Evolutionary conservation across 2,113 vertebrate species (phyloP), one percentile per base, ranked within the genome.

Genomic region (Menura novaehollandiae): DNA sequence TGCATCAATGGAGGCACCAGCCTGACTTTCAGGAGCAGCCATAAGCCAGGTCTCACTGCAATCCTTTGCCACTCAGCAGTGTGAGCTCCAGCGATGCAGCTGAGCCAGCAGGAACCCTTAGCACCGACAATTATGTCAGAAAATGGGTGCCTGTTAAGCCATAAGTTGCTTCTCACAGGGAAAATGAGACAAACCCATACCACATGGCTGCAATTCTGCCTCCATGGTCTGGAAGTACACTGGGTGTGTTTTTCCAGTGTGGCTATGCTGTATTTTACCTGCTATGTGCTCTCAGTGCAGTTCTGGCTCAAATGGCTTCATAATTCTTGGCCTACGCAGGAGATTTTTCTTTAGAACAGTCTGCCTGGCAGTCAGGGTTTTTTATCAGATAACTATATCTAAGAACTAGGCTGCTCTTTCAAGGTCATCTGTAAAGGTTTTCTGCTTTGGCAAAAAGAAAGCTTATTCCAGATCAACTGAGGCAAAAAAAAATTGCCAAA

Each of bases 71-170:
- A 21, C 28, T 80, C 46, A 62, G 87, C 72, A 76, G 51, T 3
- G 30, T 11, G 55, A 74, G 41, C 32, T 67, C 24, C 11, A 49
- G 55, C 66, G n/a, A 19, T 23, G 46, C 1, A 73, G 80, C 91
- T 78, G 93, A 94, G 85, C 69, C 89, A 93, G 87, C 89, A 89
- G 60, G 60, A 96, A 43, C 69, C 73, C 64, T 79, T 8, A 24
- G 13, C 3, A 51, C 3, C 91, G 87, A 69, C 77, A 85, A 47
- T 49, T 72, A 52, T 37, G 69, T 75, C 94, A 95, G 93, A 73
- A 89, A 78, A 82, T 0, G 3, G 15, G 41, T 47, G 68, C 60
- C 39, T 88, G 11, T 27, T 89, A 83, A 91, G 69, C 95, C 44
- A 1, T n/a, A 88, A 81, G 75, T 86, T 86, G 72, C 63, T 95